Evolutionary conservation across 2,797 vertebrate species (phyloP).

Genomic region (Phalanger gymnotis): DNA sequence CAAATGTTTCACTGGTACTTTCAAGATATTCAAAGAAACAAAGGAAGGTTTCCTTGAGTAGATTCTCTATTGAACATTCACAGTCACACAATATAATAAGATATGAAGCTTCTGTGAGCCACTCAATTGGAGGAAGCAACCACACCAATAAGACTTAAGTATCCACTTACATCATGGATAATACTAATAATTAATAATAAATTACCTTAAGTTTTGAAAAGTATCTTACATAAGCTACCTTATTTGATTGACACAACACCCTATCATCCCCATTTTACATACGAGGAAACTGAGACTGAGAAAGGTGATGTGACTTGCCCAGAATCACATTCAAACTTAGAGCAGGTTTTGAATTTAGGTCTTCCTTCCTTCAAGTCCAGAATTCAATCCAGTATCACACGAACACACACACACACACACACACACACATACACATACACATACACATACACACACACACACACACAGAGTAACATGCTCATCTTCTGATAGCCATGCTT

Average conservation of each 20-base stretch:
- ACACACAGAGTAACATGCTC: conserved; percentile 42
- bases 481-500: conserved; percentile 63
- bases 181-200: background rate
- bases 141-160: background rate
- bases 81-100: background rate
- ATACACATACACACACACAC: no score
- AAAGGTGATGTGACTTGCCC: background rate
- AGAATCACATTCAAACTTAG: background rate
- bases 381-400: background rate
- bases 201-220: background rate
- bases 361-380: background rate
- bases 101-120: background rate
- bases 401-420: background rate
- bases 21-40: background rate
- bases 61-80: background rate
- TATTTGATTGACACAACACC: background rate
- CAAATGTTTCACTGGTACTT: background rate
- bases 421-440: background rate
- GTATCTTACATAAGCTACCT: background rate
- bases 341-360: background rate
- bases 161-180: background rate
- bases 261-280: background rate
- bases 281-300: background rate
- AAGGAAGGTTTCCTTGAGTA: background rate
- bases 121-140: background rate